Evolutionary conservation across 2,797 vertebrate genomes (phyloP), one percentile per base, ranked within the genome.

Genomic region (Myotis myotis): DNA sequence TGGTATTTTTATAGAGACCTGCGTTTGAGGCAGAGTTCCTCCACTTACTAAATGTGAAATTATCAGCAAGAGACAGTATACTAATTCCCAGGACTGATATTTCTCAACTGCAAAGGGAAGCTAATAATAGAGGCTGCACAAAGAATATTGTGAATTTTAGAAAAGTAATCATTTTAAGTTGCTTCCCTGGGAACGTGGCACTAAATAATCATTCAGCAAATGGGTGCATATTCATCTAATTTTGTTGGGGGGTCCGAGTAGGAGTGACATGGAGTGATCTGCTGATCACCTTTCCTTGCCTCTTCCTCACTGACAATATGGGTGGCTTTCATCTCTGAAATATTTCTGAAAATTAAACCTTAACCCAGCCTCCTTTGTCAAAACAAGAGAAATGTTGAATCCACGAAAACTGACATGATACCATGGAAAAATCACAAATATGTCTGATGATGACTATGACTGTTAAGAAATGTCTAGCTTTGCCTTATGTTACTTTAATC

Each of bases 161-260:
- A 2, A 2, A 80, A 47, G 53, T 76, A 83, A 82, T 93, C 95
- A 84, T 91, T 76, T 88, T 81, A 91, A 85, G 71, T 85, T 82
- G 68, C 33, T 62, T 91, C 93, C 11, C 68, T 72, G 41, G 88
- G 60, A 78, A 88, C 6, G 30, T 88, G 49, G 41, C 22, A 72
- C 51, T 87, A 88, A 88, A 68, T 53, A 60, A 75, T 51, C 49
- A 90, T 36, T 76, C 68, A 51, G 33, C 49, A 94, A 87, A 81
- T 81, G 20, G 44, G 33, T 62, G 7, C 12, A 1, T 12, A 76
- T 80, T 70, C 55, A 79, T 90, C n/a, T 92, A 49, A 51, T 89
- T 93, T 86, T 62, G 23, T 81, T 44, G 79, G 8, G 85, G 5
- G 6, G 3, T 25, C 6, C 70, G 60, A 79, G 4, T 51, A 64